phyloP scores from a whole-genome alignment of 2,888 invertebrate genomes.

The Litoditis marina region DNA sequence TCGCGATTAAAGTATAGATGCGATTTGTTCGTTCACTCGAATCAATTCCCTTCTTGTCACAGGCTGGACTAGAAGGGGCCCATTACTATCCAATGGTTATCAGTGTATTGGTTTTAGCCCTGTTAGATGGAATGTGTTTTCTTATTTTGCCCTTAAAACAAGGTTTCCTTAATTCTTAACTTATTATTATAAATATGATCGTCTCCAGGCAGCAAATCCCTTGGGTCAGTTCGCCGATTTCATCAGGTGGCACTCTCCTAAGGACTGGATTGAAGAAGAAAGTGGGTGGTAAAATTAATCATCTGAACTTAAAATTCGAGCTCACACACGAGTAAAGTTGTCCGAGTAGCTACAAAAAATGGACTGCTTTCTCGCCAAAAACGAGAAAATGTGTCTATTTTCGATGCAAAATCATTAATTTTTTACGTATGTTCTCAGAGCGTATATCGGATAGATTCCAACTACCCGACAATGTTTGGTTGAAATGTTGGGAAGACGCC shows the following conservation, averaged over 20 bases:
- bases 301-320: background rate
- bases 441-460: slow-evolving; percentile 68
- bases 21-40: too few relatives aligned
- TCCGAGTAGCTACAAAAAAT: too few relatives aligned
- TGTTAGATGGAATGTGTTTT: too few relatives aligned
- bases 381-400: too few relatives aligned
- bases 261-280: slow-evolving; percentile 79
- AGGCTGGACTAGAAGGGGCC: too few relatives aligned
- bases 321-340: too few relatives aligned
- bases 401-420: too few relatives aligned
- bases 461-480: slow-evolving; percentile 87
- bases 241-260: slow-evolving; percentile 94
- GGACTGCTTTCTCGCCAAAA: too few relatives aligned
- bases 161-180: background rate
- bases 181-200: slow-evolving; percentile 1
- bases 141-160: background rate
- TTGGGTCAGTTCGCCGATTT: slow-evolving; percentile 86
- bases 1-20: too few relatives aligned
- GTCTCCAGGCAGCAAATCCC: slow-evolving; percentile 82
- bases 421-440: slow-evolving; percentile 10
- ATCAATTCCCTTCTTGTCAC: too few relatives aligned
- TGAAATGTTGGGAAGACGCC: slow-evolving; percentile 83
- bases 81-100: too few relatives aligned
- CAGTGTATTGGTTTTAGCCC: too few relatives aligned
- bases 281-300: background rate